These are phyloP conservation scores for Andrena haemorrhoa DNA, from an alignment of 2,888 invertebrate genomes.

Conservation along the genomic window DNA sequence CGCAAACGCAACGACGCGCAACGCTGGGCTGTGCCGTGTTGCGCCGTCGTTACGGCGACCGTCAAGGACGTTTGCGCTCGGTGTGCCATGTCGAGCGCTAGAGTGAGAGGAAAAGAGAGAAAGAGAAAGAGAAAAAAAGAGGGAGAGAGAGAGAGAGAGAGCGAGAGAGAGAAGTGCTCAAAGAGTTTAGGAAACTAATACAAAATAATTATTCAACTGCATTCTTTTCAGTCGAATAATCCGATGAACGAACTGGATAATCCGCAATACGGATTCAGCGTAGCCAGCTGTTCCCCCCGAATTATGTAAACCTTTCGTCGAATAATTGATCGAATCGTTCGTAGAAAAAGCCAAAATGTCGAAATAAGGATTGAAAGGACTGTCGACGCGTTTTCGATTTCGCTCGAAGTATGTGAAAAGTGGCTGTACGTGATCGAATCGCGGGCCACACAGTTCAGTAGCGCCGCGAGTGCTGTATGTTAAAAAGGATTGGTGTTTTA, in stretches of 20 bases:
- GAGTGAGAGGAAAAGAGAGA: slow-evolving; percentile 29
- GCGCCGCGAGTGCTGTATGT: too few relatives aligned
- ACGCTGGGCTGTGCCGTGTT: slow-evolving; percentile 47
- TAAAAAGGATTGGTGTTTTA: not conserved
- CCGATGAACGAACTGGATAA: not conserved
- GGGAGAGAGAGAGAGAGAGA: slow-evolving; percentile 31
- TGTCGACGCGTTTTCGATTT: slow-evolving; percentile 10
- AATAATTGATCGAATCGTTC: not conserved
- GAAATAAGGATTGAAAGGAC: not conserved
- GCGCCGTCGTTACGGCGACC: slow-evolving; percentile 64
- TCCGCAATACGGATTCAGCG: too few relatives aligned
- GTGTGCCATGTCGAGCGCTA: slow-evolving; percentile 28
- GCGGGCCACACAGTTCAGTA: not conserved
- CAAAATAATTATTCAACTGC: slow-evolving; percentile 22
- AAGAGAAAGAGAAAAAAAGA: not conserved
- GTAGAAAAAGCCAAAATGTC: not conserved
- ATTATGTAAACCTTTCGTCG: slow-evolving; percentile 1
- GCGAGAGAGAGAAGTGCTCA: slow-evolving; percentile 8
- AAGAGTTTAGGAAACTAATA: slow-evolving; percentile 13
- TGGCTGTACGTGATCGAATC: not conserved
- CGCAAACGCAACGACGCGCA: slow-evolving; percentile 63
- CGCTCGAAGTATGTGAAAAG: not conserved
- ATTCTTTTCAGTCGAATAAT: slow-evolving; percentile 12
- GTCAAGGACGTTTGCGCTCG: slow-evolving; percentile 64
- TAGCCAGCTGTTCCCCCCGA: not conserved